A percentile compares a stretch with the other conserved stretches of the same genome.
phyloP scores from a whole-genome alignment of 2,888 invertebrate species.

The Meganola albula region DNA sequence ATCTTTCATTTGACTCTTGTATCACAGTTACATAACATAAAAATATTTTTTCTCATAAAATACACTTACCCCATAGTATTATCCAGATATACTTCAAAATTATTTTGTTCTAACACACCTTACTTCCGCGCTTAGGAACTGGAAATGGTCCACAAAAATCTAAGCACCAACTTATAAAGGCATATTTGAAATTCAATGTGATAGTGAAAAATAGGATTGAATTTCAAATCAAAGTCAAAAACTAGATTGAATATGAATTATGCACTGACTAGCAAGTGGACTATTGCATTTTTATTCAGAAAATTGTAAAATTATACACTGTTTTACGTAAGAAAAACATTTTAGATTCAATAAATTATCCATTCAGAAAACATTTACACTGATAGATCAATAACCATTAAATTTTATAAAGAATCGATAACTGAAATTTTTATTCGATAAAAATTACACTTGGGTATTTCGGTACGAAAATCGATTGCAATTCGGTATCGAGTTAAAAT shows the following conservation, averaged over 20 bases:
- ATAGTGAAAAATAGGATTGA: conserved; percentile 63
- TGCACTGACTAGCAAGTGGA: conserved; percentile 57
- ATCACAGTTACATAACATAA: no score
- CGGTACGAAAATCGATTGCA: conserved; percentile 26
- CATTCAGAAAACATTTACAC: background rate
- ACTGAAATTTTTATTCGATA: conserved; percentile 4
- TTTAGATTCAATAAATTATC: background rate
- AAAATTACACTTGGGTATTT: no score
- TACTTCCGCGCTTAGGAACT: conserved; percentile 44
- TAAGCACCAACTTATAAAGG: conserved; percentile 64
- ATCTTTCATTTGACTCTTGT: no score
- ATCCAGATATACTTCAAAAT: conserved; percentile 22
- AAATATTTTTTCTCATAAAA: conserved; percentile 1
- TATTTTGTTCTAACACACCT: conserved; percentile 38
- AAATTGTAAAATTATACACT: conserved; percentile 3
- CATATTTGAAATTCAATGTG: conserved; percentile 74
- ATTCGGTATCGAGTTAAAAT: conserved; percentile 48
- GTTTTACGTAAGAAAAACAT: background rate
- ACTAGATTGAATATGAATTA: conserved; percentile 51
- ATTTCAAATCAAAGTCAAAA: conserved; percentile 54
- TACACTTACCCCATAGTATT: conserved; percentile 61
- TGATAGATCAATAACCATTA: no score
- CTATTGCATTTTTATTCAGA: conserved; percentile 43
- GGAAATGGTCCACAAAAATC: conserved; percentile 58
- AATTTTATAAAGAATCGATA: background rate